phyloP scores from a whole-genome alignment of 2,113 vertebrate species.

The Sisor rabdophorus region DNA sequence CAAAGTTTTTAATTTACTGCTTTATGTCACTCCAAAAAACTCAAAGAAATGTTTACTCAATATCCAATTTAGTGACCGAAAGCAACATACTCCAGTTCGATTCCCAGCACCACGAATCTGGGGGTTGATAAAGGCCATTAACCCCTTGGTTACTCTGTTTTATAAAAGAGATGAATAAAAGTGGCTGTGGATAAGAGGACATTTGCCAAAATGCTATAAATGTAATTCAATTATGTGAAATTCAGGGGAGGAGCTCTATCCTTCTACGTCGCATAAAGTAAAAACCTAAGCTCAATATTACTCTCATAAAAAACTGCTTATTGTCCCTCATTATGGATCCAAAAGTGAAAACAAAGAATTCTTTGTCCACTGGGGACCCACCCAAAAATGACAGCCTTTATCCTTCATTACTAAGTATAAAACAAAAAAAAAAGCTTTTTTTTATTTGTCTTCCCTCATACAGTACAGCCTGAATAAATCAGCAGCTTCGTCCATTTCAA shows the following conservation, averaged over 20 bases:
- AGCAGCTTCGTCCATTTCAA: conserved; percentile 13
- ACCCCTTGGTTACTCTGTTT: too few relatives aligned
- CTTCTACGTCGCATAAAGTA: background rate
- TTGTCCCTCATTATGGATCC: background rate
- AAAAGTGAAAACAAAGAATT: background rate
- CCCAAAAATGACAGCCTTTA: background rate
- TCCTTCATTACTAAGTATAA: background rate
- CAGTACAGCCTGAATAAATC: background rate
- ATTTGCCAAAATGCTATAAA: too few relatives aligned
- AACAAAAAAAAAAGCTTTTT: background rate
- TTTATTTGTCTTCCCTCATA: too few relatives aligned
- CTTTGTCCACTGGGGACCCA: background rate
- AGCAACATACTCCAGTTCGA: too few relatives aligned
- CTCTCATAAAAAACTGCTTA: background rate
- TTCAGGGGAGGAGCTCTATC: background rate
- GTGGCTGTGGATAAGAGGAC: too few relatives aligned
- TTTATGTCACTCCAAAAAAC: background rate
- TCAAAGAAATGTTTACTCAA: background rate
- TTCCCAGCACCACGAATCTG: too few relatives aligned
- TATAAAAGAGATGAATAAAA: too few relatives aligned
- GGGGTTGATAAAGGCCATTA: too few relatives aligned
- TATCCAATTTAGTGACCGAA: background rate
- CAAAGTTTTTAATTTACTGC: too few relatives aligned
- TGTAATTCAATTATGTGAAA: too few relatives aligned
- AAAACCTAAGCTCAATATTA: background rate